These are phyloP conservation scores for Bombyx huttoni DNA, from an alignment of 2,888 invertebrate species.

Conservation along the genomic window DNA sequence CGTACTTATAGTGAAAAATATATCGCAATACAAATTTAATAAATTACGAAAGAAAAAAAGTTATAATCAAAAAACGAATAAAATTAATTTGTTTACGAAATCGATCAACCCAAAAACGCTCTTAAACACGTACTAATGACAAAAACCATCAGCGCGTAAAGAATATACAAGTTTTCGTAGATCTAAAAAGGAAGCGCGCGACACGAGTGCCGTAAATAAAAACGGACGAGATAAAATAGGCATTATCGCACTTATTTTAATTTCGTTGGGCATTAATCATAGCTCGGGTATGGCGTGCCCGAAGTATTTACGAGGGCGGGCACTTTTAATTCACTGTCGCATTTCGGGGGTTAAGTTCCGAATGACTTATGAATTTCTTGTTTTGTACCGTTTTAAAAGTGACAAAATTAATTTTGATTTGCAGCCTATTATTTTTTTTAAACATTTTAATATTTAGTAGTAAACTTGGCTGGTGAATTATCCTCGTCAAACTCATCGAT, in stretches of 20 bases:
- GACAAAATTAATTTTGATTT: too few species aligned
- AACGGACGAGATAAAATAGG: constrained; percentile 45
- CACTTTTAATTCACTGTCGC: constrained; percentile 39
- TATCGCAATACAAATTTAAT: background rate
- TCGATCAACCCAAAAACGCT: background rate
- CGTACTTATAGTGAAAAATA: background rate
- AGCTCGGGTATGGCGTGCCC: constrained; percentile 21
- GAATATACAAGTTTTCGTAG: constrained; percentile 3
- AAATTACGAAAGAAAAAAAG: too few species aligned
- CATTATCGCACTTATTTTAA: constrained; percentile 66
- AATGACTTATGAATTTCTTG: background rate
- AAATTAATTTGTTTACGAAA: background rate
- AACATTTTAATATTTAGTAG: too few species aligned
- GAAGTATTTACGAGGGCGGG: constrained; percentile 30
- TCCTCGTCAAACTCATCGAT: too few species aligned
- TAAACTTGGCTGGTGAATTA: too few species aligned
- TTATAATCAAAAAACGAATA: background rate
- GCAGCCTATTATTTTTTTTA: too few species aligned
- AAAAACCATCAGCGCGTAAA: constrained; percentile 2
- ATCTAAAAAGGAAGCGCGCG: constrained; percentile 16
- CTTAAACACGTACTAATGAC: background rate
- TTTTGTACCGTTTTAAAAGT: background rate
- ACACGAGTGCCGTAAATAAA: constrained; percentile 44
- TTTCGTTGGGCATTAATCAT: constrained; percentile 63
- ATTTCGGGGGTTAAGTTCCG: constrained; percentile 29